Evolutionary conservation across 2,797 vertebrate genomes (phyloP).

Genomic region (Heterohyrax brucei): DNA sequence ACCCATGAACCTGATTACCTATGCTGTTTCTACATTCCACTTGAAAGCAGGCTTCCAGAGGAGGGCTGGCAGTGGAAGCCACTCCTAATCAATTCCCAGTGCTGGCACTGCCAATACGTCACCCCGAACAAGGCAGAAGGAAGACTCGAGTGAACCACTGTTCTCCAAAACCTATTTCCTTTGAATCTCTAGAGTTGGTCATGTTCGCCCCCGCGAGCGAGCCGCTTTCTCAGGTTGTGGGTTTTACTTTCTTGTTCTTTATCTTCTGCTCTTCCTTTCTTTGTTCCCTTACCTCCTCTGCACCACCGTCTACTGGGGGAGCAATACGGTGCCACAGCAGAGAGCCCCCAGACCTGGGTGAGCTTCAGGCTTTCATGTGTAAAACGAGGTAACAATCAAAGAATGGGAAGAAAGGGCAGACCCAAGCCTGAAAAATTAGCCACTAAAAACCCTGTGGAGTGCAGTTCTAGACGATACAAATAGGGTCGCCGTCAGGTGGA

Average conservation of each 20-base stretch:
- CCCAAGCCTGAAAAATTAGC: not conserved
- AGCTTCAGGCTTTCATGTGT: not conserved
- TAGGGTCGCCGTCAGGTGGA: not conserved
- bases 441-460: not conserved
- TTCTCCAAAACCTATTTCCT: constrained; percentile 21
- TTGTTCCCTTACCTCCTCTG: not conserved
- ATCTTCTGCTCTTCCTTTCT: not conserved
- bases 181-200: not conserved
- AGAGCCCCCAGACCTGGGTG: not conserved
- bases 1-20: constrained; percentile 52
- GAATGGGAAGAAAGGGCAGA: not conserved
- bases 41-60: constrained; percentile 40
- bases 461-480: not conserved
- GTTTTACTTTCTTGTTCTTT: not conserved
- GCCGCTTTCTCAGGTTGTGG: not conserved
- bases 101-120: not conserved
- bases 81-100: not conserved
- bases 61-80: constrained; percentile 19
- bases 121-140: not conserved
- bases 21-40: constrained; percentile 35
- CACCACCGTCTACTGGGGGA: not conserved
- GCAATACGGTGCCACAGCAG: not conserved
- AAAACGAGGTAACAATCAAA: not conserved
- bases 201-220: not conserved
- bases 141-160: not conserved